Evolutionary conservation across 2,888 invertebrate genomes (phyloP), one percentile per base, ranked within the genome.

Genomic region (Buathra laborator): DNA sequence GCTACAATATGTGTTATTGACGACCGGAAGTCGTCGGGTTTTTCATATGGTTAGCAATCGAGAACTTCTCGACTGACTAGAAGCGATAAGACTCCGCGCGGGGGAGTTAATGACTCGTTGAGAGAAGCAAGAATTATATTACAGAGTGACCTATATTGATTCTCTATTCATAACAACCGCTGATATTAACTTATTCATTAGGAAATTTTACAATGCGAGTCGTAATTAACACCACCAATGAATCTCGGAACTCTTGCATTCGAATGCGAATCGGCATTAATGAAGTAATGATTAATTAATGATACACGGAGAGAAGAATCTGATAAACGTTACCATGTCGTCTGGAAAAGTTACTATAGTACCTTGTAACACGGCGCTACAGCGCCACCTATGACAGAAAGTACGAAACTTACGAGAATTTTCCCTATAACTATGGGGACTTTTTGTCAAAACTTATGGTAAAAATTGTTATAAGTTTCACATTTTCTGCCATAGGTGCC

Each of bases 121-220:
- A 72, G 68, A 70, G 53, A 76, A 74, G 51, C 67, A 53, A 74
- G 46, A 53, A 70, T 70, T 66, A 76, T 76, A 76, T 76, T 59
- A 64, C 67, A 46, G 67, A 76, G 64, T 81, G 85, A 79, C 85
- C 85, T 67, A 85, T 66, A 85, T 82, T 79, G 10, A 79, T 71
- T 79, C 46, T 81, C 74, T 70, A 81, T 81, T 85, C 84, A 81
- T 32, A 62, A 59, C 29, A 66, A 75, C 29, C 29, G 19, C 14
- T 10, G n/a, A 6, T 46, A 43, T 46, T 44, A 14, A 44, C 32
- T 68, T 48, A 77, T 76, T 66, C 12, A 82, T 72, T 24, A 24
- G 67, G 56, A 51, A 56, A 43, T 9, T 77, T 56, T 44, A 56
- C 53, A 43, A 56, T 62, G 43, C 24, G 62, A 4, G 14, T 3